These are phyloP conservation scores for Nasonia vitripennis DNA, from an alignment of 1,140 invertebrate species.

Conservation along the genomic window DNA sequence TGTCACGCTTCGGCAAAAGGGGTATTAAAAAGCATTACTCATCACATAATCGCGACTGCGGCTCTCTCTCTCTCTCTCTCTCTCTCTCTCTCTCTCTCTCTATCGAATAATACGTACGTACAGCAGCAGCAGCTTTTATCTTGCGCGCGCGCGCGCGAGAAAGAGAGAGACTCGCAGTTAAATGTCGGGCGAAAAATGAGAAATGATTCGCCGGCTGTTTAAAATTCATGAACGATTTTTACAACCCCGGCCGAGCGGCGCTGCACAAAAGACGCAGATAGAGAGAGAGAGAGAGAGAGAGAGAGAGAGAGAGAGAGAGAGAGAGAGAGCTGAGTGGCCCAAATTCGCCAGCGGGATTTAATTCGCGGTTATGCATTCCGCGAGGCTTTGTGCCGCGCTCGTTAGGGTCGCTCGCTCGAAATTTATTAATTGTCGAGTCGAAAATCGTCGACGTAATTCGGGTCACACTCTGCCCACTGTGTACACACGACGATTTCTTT, in stretches of 20 bases:
- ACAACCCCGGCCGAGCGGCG: slow-evolving; percentile 52
- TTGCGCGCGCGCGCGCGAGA: not conserved
- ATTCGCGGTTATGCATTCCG: slow-evolving; percentile 31
- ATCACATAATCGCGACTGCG: slow-evolving; percentile 72
- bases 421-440: slow-evolving; percentile 68
- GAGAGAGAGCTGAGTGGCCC: slow-evolving; percentile 53
- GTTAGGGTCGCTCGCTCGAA: slow-evolving; percentile 54
- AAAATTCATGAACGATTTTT: slow-evolving; percentile 76
- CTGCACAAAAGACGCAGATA: slow-evolving; percentile 52
- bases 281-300: not conserved
- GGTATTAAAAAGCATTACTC: slow-evolving; percentile 77
- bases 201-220: slow-evolving; percentile 74
- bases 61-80: not conserved
- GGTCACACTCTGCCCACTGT: not conserved
- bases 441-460: slow-evolving; percentile 16
- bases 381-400: slow-evolving; percentile 22
- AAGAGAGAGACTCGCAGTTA: slow-evolving; percentile 26
- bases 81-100: not conserved
- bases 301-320: slow-evolving; percentile 43
- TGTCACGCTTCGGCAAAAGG: slow-evolving; percentile 56
- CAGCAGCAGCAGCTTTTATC: not conserved
- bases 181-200: slow-evolving; percentile 71
- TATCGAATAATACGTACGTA: not conserved
- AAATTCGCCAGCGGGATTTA: slow-evolving; percentile 57
- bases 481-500: not conserved